phyloP scores from a whole-genome alignment of 2,797 vertebrate genomes.

The Pseudochirops cupreus region DNA sequence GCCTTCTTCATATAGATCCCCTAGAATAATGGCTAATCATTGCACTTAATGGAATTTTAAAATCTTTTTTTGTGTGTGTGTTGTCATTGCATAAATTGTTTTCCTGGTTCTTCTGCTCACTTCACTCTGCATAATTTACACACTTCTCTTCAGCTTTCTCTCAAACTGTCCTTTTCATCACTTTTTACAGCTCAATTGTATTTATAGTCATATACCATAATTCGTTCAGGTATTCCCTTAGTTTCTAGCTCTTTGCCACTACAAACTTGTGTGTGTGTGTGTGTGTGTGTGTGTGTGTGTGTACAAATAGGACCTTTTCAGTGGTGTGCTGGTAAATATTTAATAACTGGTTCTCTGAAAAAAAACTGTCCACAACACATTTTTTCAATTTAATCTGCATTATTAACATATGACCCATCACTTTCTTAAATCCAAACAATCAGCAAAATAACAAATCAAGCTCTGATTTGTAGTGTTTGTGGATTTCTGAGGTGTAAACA shows the following conservation, averaged over 20 bases:
- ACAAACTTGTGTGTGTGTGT: neutral
- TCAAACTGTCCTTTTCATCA: neutral
- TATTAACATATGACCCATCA: neutral
- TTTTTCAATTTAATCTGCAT: neutral
- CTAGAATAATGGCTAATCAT: neutral
- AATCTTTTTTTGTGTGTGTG: neutral
- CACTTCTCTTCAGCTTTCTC: neutral
- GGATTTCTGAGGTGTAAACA: neutral
- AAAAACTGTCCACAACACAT: neutral
- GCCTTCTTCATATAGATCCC: neutral
- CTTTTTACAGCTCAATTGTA: neutral
- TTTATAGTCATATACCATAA: neutral
- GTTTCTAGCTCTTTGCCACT: neutral
- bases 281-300: too few relatives aligned
- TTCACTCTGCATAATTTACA: neutral
- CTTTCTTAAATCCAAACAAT: neutral
- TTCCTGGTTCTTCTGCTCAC: neutral
- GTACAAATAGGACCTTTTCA: neutral
- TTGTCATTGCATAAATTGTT: neutral
- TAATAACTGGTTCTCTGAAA: neutral
- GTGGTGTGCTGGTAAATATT: neutral
- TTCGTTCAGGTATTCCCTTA: neutral
- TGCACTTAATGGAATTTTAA: neutral
- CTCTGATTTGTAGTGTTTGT: neutral
- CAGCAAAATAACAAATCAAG: neutral